Evolutionary conservation across 2,113 vertebrate genomes (phyloP), one percentile per base, ranked within the genome.

Genomic region (Todiramphus saurophagus): DNA sequence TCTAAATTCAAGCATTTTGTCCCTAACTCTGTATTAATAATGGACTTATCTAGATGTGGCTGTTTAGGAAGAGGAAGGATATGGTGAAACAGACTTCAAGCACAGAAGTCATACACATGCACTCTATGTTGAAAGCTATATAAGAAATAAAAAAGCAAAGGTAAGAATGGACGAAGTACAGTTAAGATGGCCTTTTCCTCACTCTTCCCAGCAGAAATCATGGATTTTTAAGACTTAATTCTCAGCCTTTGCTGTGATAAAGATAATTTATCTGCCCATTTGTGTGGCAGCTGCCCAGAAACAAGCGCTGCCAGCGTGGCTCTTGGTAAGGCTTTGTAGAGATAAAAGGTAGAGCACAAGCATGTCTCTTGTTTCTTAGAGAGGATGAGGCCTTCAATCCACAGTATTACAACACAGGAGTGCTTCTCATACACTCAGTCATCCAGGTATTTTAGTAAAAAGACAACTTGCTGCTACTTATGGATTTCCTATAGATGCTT

Each of bases 101-200:
- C 31, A 64, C 30, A 5, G 1, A 60, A n/a, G 12, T 9, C 39
- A n/a, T 5, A 83, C 8, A 31, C 28, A 13, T 0, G 0, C 16
- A 9, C 11, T 70, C 4, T 5, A 35, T 14, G 43, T 0, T 50
- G 25, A 43, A 4, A 66, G 11, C 19, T 44, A 25, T 1, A 8
- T 0, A 44, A 69, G 14, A 41, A 66, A 60, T 1, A 5, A 28
- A 73, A 28, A 83, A 76, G 21, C 43, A 51, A 88, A 72, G 33
- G 37, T 15, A 89, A 84, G n/a, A 69, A 74, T 8, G 6, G 6
- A 19, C 63, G 18, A 90, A 60, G 13, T 64, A 2, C 50, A 33
- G 46, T 31, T 37, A 41, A 1, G 3, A 21, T 2, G 2, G 3
- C 46, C 5, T 28, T 69, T 58, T 63, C 20, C 12, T 73, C 30